phyloP scores from a whole-genome alignment of 2,888 invertebrate species.

The Hymenopus coronatus region DNA sequence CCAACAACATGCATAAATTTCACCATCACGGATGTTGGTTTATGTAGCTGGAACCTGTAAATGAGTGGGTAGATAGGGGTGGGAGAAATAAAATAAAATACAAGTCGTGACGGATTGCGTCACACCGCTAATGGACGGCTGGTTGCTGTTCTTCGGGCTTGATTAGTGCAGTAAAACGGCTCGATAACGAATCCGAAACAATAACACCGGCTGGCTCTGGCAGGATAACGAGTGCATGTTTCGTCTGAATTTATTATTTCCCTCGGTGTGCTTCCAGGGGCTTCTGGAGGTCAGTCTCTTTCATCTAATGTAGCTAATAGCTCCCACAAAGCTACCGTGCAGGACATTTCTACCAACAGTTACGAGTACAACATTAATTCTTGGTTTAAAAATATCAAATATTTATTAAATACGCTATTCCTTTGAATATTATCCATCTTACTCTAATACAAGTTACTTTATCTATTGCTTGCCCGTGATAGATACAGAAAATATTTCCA shows the following conservation, averaged over 20 bases:
- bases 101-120: neutral
- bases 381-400: too few species aligned
- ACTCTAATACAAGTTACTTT: too few species aligned
- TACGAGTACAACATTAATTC: too few species aligned
- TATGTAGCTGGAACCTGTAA: neutral
- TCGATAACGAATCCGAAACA: neutral
- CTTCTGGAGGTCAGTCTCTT: neutral
- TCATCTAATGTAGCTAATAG: too few species aligned
- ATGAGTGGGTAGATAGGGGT: neutral
- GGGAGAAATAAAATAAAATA: neutral
- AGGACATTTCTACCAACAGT: too few species aligned
- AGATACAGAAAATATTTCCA: too few species aligned
- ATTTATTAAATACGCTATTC: too few species aligned
- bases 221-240: neutral
- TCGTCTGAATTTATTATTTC: slow-evolving; percentile 23
- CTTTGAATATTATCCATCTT: too few species aligned
- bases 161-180: neutral
- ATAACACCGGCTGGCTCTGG: neutral
- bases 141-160: neutral
- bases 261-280: neutral
- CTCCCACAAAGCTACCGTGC: too few species aligned
- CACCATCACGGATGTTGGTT: neutral
- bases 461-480: too few species aligned
- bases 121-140: neutral
- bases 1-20: neutral